Percentiles rank a stretch among this genome's conserved stretches.
Conservation (phyloP, 1,140 invertebrate species). For the Xylocopa sonorina region DNA sequence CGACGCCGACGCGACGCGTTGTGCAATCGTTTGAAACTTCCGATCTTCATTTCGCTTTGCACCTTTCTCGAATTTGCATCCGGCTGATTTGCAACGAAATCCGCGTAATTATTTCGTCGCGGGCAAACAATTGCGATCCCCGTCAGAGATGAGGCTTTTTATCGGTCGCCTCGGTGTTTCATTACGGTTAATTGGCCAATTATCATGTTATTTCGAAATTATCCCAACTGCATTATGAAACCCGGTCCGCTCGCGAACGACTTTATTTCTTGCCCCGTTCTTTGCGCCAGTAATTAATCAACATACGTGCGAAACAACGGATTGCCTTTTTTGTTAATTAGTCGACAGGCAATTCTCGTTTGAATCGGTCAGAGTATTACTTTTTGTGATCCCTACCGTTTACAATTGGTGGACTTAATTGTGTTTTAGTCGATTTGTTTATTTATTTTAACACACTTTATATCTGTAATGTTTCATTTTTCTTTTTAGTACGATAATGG, state of each 20-base stretch:
- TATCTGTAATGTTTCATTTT: neutral
- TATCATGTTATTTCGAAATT: neutral
- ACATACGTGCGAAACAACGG: neutral
- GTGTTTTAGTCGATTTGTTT: neutral
- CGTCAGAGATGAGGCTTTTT: neutral
- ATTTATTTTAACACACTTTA: neutral
- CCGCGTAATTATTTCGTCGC: neutral
- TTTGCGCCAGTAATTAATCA: neutral
- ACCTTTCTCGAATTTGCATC: constrained; percentile 1
- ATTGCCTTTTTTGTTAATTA: neutral
- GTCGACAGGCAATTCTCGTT: neutral
- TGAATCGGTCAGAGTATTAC: neutral
- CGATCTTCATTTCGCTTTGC: neutral
- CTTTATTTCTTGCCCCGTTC: neutral
- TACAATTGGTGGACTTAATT: neutral
- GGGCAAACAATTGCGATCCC: neutral
- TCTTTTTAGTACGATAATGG: too few relatives aligned
- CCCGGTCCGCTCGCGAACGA: neutral
- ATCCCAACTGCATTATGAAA: neutral
- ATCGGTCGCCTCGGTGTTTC: neutral
- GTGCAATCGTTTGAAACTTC: neutral
- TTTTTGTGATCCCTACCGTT: neutral
- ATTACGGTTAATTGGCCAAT: neutral
- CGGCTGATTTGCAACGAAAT: constrained; percentile 4
- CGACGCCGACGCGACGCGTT: too few relatives aligned